Evolutionary conservation across 2,888 invertebrate species (phyloP).

Genomic region (Danaus chrysippus): DNA sequence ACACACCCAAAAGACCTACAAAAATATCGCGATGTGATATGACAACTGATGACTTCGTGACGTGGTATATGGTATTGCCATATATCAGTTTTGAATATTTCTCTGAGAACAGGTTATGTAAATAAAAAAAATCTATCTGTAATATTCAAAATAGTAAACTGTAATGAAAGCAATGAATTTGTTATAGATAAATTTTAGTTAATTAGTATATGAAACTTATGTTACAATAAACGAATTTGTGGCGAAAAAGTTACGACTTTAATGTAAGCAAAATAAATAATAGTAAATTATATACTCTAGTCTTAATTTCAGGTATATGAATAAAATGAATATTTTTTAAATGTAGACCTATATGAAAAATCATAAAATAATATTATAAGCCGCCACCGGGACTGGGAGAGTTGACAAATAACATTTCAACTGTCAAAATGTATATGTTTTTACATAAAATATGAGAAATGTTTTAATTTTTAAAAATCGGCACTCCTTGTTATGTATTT

Average conservation of each 20-base stretch:
- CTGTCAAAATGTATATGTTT: conserved; percentile 2
- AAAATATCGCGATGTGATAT: conserved; percentile 78
- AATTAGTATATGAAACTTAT: too few species aligned
- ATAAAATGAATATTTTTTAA: conserved; percentile 5
- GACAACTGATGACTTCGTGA: conserved; percentile 77
- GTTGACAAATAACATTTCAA: background rate
- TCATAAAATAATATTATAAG: background rate
- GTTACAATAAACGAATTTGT: too few species aligned
- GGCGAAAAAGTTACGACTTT: too few species aligned
- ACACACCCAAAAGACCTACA: conserved; percentile 78
- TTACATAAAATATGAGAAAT: background rate
- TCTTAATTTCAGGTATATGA: conserved; percentile 16
- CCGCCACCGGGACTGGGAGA: background rate
- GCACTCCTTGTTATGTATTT: background rate
- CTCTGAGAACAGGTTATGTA: background rate
- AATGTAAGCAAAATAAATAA: too few species aligned
- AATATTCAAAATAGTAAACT: too few species aligned
- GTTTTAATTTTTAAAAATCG: background rate
- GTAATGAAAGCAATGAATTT: too few species aligned
- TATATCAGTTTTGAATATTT: conserved; percentile 15
- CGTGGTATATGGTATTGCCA: conserved; percentile 72
- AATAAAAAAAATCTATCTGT: too few species aligned
- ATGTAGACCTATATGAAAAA: background rate
- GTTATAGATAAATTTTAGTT: too few species aligned
- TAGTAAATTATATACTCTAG: background rate